Evolutionary conservation across 64 coral and sea anemone species (phyloP), one percentile per base, ranked within the genome.

Genomic region (Acropora yongei): DNA sequence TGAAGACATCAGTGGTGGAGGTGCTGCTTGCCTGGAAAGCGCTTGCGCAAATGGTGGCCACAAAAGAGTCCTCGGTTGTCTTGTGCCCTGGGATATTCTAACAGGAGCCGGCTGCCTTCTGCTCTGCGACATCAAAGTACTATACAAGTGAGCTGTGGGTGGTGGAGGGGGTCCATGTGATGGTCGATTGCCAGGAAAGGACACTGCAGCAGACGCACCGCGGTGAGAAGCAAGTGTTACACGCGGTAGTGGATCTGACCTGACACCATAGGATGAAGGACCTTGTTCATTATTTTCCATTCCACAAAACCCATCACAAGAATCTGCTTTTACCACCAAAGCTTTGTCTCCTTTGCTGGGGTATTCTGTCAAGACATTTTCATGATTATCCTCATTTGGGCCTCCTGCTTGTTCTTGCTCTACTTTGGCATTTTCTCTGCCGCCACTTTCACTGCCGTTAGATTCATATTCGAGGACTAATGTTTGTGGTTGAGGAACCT

Each of bases 71-170:
- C 30, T 30, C 0, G 30, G 30, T 0, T 30, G 30, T 0, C 30
- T 30, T 30, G 30, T 30, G 30, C 30, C 30, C 30, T 30, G 30
- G 30, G 30, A 30, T 0, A 30, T 30, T 30, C 30, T 30, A 30
- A 97, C 95, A 30, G 92, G 95, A 58, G 82, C 71, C 41, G 95
- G 77, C 9, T 89, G 84, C 4, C 82, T 82, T 50, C 88, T 16
- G 53, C 88, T 91, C 66, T 97, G 93, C 12, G 95, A 87, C 88
- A 94, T 91, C 44, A 97, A 79, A 41, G 95, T 84, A 19, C 87
- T 80, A 47, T 84, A 94, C 2, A 97, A 49, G 1, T 88, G 88
- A 12, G 95, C 92, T 10, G 95, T 88, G 13, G 95, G 95, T 74
- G 95, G 95, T 48, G 95, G 95, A 77, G 95, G 95, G 19, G 90